phyloP scores from a whole-genome alignment of 2,797 vertebrate species.

The Fringilla coelebs region DNA sequence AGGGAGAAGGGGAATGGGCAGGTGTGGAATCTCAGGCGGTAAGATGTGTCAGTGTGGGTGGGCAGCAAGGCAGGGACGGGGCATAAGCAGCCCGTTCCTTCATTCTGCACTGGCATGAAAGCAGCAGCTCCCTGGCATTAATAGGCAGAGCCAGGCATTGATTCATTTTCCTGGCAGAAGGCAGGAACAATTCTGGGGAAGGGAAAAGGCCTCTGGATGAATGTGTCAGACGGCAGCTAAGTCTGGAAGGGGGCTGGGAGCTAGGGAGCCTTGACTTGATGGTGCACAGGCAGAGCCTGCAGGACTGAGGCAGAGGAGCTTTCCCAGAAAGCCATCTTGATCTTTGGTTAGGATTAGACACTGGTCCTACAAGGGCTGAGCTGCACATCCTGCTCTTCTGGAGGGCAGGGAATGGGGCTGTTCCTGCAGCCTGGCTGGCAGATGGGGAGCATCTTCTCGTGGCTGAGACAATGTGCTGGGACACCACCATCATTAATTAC shows the following conservation, averaged over 20 bases:
- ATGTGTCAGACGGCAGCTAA: neutral
- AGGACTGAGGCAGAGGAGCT: neutral
- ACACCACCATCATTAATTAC: neutral
- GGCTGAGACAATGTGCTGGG: neutral
- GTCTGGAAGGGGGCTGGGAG: neutral
- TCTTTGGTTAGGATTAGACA: neutral
- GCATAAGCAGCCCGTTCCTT: neutral
- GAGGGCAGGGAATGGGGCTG: neutral
- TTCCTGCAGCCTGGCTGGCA: neutral
- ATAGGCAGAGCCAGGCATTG: neutral
- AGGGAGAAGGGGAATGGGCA: neutral
- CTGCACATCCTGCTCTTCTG: neutral
- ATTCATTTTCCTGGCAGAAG: constrained; percentile 11
- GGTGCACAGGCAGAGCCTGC: neutral
- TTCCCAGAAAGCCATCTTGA: neutral
- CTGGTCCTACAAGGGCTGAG: neutral
- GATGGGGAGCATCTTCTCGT: neutral
- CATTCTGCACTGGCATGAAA: neutral
- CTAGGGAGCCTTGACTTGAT: neutral
- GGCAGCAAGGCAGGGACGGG: neutral
- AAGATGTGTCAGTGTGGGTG: neutral
- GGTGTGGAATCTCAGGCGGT: neutral
- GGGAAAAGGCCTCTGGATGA: neutral
- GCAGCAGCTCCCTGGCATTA: neutral
- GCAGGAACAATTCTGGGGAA: neutral